Evolutionary conservation across 92 coral and sea anemone species (phyloP).

Genomic region (Bergia puertoricense): DNA sequence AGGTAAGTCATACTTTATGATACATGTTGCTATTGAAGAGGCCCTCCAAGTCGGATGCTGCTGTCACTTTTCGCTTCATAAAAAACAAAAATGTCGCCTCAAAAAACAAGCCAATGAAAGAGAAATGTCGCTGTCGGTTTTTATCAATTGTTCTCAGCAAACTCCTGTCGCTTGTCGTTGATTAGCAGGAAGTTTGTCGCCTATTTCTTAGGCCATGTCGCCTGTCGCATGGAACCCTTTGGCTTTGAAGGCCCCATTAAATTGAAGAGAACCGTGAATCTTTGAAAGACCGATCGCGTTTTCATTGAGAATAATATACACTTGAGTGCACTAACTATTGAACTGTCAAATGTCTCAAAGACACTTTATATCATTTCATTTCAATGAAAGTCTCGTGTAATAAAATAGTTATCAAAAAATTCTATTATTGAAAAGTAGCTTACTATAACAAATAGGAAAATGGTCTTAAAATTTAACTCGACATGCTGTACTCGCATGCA

Average conservation of each 20-base stretch:
- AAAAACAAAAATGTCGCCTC: too few species aligned
- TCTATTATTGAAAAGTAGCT: not conserved
- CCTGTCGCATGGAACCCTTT: not conserved
- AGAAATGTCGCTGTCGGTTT: too few species aligned
- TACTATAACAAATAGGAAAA: not conserved
- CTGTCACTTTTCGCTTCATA: too few species aligned
- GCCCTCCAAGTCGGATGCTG: not conserved
- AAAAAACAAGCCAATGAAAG: too few species aligned
- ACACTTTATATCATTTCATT: conserved; percentile 15
- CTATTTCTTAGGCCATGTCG: too few species aligned
- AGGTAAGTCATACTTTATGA: not conserved
- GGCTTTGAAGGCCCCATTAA: not conserved
- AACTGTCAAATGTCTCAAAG: conserved; percentile 15
- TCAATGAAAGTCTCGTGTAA: not conserved
- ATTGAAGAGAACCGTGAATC: not conserved
- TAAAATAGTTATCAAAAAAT: not conserved
- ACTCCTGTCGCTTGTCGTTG: too few species aligned
- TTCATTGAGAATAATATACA: not conserved
- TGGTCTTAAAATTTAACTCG: not conserved
- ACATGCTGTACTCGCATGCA: not conserved
- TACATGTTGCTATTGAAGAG: not conserved
- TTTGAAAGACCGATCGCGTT: not conserved
- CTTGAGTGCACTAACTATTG: not conserved
- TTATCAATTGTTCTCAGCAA: too few species aligned
- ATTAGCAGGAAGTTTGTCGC: too few species aligned